Evolutionary conservation across 2,888 invertebrate species (phyloP).

Genomic region (Eupithecia exiguata): DNA sequence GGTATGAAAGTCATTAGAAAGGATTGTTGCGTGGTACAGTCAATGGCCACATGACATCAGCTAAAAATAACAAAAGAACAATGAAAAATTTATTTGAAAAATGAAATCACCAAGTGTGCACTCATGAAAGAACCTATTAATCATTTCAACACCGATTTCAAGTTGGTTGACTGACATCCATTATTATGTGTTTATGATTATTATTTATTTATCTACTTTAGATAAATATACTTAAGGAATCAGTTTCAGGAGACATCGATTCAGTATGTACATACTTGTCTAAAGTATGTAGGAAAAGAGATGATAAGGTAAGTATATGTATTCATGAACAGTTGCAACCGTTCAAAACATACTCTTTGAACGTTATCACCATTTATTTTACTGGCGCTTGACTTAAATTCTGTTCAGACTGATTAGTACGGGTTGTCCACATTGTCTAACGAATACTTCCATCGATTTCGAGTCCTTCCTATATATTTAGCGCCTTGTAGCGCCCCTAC

Average conservation of each 20-base stretch:
- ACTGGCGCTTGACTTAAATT: not conserved
- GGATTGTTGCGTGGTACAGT: not conserved
- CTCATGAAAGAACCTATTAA: not conserved
- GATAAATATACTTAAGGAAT: not conserved
- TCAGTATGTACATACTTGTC: not conserved
- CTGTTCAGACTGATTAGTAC: too few species aligned
- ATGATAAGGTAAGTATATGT: too few species aligned
- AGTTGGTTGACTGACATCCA: not conserved
- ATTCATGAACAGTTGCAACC: too few species aligned
- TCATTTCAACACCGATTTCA: not conserved
- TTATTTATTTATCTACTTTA: not conserved
- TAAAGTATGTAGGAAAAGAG: not conserved
- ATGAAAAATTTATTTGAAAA: conserved; percentile 5
- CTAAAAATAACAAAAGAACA: conserved; percentile 10
- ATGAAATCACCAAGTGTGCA: not conserved
- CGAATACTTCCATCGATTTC: too few species aligned
- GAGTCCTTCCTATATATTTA: too few species aligned
- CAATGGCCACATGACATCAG: conserved; percentile 1
- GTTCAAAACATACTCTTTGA: too few species aligned
- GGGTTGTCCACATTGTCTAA: too few species aligned
- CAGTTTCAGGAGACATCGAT: not conserved
- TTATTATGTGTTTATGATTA: not conserved
- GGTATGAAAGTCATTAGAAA: conserved; percentile 5
- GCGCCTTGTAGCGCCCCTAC: too few species aligned
- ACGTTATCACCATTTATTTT: not conserved